phyloP scores from a whole-genome alignment of 2,888 invertebrate species.

The Sacculina carcini region DNA sequence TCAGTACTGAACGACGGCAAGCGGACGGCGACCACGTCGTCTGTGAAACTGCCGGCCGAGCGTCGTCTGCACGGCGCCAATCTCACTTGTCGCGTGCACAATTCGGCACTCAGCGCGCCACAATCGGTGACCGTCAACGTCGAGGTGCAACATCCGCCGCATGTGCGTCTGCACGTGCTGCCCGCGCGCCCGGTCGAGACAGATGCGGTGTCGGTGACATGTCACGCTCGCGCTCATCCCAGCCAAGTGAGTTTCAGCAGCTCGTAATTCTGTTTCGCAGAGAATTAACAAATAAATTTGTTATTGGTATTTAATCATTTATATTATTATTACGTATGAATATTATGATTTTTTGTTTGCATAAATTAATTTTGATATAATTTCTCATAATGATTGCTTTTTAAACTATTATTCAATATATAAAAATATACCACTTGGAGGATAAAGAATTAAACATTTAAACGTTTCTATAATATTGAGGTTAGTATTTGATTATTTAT shows the following conservation, averaged over 20 bases:
- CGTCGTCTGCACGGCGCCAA: conserved; percentile 19
- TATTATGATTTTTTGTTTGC: no score
- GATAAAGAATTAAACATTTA: no score
- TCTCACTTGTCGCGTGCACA: conserved; percentile 20
- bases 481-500: no score
- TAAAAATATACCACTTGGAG: no score
- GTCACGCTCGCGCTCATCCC: conserved; percentile 22
- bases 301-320: no score
- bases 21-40: conserved; percentile 19
- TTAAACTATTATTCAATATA: no score
- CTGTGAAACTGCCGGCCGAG: conserved; percentile 19
- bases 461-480: no score
- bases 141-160: conserved; percentile 18
- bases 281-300: no score
- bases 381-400: no score
- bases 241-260: conserved; percentile 16
- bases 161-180: conserved; percentile 17
- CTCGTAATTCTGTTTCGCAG: no score
- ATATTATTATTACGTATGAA: no score
- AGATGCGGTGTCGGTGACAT: conserved; percentile 20
- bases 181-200: conserved; percentile 16
- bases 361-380: no score
- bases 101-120: conserved; percentile 19
- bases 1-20: conserved; percentile 17
- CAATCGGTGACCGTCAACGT: conserved; percentile 14